Conservation (phyloP, 2,888 invertebrate species). For the Anarsia innoxiella region DNA sequence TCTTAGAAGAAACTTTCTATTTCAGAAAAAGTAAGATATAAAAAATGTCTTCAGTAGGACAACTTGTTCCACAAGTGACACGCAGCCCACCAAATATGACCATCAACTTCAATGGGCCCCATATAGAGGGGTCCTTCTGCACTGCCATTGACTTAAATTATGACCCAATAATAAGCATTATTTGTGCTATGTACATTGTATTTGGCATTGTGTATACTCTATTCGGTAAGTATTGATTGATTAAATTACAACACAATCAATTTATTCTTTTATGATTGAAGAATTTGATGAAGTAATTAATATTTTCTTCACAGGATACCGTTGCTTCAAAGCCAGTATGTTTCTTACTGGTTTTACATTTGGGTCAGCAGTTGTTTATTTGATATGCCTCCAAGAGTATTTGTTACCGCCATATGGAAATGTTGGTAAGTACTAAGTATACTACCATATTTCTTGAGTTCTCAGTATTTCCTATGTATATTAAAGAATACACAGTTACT, state of each 20-base stretch:
- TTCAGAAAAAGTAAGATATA: too few species aligned
- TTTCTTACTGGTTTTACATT: constrained; percentile 92
- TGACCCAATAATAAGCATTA: constrained; percentile 78
- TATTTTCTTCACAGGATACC: constrained; percentile 88
- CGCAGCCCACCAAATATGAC: constrained; percentile 60
- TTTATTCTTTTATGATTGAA: constrained; percentile 2
- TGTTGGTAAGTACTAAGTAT: constrained; percentile 78
- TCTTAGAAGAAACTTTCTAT: too few species aligned
- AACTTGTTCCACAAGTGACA: constrained; percentile 73
- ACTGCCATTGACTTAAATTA: constrained; percentile 76
- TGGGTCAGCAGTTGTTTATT: constrained; percentile 86
- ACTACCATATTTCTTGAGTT: too few species aligned
- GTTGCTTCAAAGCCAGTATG: constrained; percentile 91
- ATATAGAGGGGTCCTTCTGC: constrained; percentile 69
- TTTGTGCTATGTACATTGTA: constrained; percentile 82
- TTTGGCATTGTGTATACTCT: constrained; percentile 90
- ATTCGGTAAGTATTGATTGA: constrained; percentile 78
- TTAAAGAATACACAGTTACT: too few species aligned
- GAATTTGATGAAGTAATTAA: neutral
- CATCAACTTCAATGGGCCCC: constrained; percentile 49
- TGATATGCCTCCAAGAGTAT: constrained; percentile 87
- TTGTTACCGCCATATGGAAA: constrained; percentile 85
- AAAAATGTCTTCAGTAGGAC: constrained; percentile 69
- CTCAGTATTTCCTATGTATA: too few species aligned
- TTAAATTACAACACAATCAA: too few species aligned